Evolutionary conservation across 1,140 invertebrate species (phyloP).

Genomic region (Cyclargus thomasi): DNA sequence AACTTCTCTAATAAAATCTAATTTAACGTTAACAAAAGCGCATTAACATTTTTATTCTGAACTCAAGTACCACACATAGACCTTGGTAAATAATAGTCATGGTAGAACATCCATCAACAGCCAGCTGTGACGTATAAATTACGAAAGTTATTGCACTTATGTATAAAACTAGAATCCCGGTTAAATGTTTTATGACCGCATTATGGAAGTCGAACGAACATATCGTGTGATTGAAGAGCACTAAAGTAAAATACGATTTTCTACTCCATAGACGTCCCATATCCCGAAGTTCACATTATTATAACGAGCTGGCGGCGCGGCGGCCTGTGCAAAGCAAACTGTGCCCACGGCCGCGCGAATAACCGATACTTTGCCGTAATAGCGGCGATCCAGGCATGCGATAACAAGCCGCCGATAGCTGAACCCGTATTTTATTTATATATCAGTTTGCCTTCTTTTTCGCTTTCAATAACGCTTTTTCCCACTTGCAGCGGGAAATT

Average conservation of each 20-base stretch:
- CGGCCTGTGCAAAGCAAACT: constrained; percentile 67
- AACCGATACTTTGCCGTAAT: constrained; percentile 70
- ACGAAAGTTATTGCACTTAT: too few species aligned
- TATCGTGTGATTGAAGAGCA: constrained; percentile 10
- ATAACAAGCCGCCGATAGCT: constrained; percentile 75
- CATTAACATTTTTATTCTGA: too few species aligned
- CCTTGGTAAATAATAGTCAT: too few species aligned
- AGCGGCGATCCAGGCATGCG: constrained; percentile 67
- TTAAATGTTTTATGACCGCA: background rate
- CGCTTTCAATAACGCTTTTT: constrained; percentile 74
- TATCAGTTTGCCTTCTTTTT: constrained; percentile 70
- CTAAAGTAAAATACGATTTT: constrained; percentile 37
- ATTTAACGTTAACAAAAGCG: too few species aligned
- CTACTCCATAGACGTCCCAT: constrained; percentile 57
- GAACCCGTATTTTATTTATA: constrained; percentile 76
- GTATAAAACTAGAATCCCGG: background rate
- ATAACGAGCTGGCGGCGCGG: constrained; percentile 67
- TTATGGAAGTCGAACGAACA: background rate
- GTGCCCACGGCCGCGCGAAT: constrained; percentile 64
- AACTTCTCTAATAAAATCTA: too few species aligned
- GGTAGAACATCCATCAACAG: too few species aligned
- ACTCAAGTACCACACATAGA: too few species aligned
- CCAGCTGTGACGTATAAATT: too few species aligned
- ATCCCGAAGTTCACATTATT: constrained; percentile 73
- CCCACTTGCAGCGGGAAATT: constrained; percentile 64